A percentile compares a stretch with the other conserved stretches of the same genome.
Evolutionary conservation across 2,888 invertebrate species (phyloP).

Genomic region (Ichneumon xanthorius): DNA sequence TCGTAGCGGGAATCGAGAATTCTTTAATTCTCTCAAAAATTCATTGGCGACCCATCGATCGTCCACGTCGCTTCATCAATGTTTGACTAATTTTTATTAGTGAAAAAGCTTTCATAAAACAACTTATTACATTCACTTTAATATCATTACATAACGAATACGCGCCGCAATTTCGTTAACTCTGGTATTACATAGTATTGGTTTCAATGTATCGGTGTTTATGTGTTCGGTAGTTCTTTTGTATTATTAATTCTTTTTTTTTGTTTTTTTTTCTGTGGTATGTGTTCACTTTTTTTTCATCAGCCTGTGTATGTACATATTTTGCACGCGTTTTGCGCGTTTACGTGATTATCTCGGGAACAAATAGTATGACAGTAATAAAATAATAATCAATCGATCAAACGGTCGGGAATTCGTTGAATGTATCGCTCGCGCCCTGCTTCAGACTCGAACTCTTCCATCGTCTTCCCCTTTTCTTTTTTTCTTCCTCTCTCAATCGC

Average conservation of each 20-base stretch:
- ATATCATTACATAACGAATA: conserved; percentile 72
- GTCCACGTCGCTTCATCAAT: conserved; percentile 53
- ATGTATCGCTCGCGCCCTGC: conserved; percentile 30
- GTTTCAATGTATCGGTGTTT: conserved; percentile 58
- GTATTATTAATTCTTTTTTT: conserved; percentile 40
- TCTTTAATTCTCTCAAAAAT: not conserved
- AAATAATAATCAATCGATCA: conserved; percentile 48
- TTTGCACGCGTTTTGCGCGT: conserved; percentile 59
- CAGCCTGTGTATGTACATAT: conserved; percentile 67
- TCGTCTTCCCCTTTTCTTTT: not conserved
- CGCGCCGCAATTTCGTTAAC: conserved; percentile 68
- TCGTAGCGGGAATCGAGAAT: not conserved
- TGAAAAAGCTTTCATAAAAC: conserved; percentile 82
- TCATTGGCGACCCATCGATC: conserved; percentile 15
- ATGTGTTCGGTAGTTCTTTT: conserved; percentile 46
- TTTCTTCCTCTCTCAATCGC: not conserved
- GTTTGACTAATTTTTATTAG: conserved; percentile 81
- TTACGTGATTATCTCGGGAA: conserved; percentile 62
- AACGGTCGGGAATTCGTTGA: conserved; percentile 44
- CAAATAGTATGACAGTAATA: conserved; percentile 51
- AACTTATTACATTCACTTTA: conserved; percentile 81
- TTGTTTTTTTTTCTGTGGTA: conserved; percentile 42
- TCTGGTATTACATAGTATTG: conserved; percentile 59
- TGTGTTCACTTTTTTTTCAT: conserved; percentile 40
- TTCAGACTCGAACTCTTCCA: conserved; percentile 13